Evolutionary conservation across 35 echinoderm and acorn worm species (phyloP).

Genomic region (Stichopus chloronotus): DNA sequence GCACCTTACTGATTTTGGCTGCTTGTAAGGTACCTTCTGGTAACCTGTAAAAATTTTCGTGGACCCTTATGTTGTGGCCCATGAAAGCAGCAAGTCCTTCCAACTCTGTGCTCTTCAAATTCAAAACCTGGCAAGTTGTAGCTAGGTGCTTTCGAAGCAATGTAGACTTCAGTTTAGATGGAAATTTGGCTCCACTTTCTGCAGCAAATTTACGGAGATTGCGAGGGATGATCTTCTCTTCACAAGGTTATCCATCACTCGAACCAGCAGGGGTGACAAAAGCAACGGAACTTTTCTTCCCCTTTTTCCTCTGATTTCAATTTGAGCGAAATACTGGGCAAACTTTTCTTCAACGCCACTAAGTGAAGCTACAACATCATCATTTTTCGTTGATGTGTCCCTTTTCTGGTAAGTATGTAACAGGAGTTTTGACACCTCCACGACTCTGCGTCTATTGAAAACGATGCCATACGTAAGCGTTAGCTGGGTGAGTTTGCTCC

Average conservation of each 20-base stretch:
- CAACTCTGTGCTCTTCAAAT: slow-evolving; percentile 22
- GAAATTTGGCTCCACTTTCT: neutral
- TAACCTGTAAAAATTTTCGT: slow-evolving; percentile 30
- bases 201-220: slow-evolving; percentile 19
- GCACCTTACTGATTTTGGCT: slow-evolving; percentile 62
- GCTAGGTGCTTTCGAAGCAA: slow-evolving; percentile 42
- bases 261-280: neutral
- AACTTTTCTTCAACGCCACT: neutral
- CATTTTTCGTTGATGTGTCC: neutral
- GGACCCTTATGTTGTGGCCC: slow-evolving; percentile 46
- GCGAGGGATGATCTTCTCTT: neutral
- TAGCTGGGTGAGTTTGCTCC: slow-evolving; percentile 28
- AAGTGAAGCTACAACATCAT: slow-evolving; percentile 13
- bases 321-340: slow-evolving; percentile 15
- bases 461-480: slow-evolving; percentile 21
- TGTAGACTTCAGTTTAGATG: slow-evolving; percentile 3
- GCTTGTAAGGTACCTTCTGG: slow-evolving; percentile 42
- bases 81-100: slow-evolving; percentile 34
- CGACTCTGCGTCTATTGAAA: slow-evolving; percentile 38
- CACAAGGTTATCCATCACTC: slow-evolving; percentile 3
- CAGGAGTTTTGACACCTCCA: neutral
- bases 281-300: slow-evolving; percentile 5
- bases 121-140: slow-evolving; percentile 19
- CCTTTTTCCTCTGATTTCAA: slow-evolving; percentile 27
- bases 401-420: neutral